Evolutionary conservation across 2,113 vertebrate species (phyloP).

Genomic region (Notarius lentiginosus): DNA sequence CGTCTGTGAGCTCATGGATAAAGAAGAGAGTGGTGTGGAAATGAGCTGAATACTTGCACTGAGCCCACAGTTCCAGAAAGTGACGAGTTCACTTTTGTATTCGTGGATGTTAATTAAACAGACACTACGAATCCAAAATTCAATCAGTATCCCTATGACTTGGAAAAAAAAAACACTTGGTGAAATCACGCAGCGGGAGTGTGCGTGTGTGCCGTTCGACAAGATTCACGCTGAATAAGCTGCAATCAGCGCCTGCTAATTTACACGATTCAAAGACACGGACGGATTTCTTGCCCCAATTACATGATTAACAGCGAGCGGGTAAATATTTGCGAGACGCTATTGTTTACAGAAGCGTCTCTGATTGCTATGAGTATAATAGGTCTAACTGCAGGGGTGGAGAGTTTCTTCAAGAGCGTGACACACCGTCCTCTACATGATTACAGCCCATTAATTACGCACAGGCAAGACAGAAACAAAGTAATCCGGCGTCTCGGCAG

Average conservation of each 20-base stretch:
- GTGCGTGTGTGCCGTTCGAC: too few species aligned
- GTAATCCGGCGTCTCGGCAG: not conserved
- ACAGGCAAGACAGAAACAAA: conserved; percentile 25
- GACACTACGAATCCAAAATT: not conserved
- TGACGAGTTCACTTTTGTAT: not conserved
- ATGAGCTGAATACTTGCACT: too few species aligned
- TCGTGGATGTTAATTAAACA: not conserved
- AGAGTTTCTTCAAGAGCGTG: conserved; percentile 26
- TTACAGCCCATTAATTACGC: conserved; percentile 47
- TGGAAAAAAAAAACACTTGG: not conserved
- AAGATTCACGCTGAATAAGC: not conserved
- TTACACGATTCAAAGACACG: conserved; percentile 6
- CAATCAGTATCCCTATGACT: not conserved
- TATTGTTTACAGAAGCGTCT: conserved; percentile 30
- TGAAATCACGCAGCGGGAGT: not conserved
- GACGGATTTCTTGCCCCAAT: conserved; percentile 22
- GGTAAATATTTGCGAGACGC: conserved; percentile 25
- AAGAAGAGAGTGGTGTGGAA: too few species aligned
- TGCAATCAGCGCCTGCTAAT: conserved; percentile 17
- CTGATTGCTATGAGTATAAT: conserved; percentile 26
- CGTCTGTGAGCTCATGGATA: too few species aligned
- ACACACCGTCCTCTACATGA: conserved; percentile 34
- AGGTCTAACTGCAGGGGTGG: conserved; percentile 38
- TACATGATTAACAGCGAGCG: conserved; percentile 5
- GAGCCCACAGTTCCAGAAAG: not conserved